phyloP scores from a whole-genome alignment of 2,888 invertebrate genomes.

The Carpatolechia fugitivella region DNA sequence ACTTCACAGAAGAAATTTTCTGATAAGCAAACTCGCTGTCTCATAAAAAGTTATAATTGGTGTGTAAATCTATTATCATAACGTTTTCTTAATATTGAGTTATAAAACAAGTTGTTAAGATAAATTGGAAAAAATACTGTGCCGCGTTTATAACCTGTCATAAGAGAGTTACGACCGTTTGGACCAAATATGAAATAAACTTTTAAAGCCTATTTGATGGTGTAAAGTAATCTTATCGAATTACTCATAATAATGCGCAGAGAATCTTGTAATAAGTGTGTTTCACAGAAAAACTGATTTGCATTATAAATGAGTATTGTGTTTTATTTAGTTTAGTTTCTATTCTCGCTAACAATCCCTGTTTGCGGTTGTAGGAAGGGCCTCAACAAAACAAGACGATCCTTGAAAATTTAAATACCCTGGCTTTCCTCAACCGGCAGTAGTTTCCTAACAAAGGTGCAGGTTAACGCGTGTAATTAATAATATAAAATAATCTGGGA shows the following conservation, averaged over 20 bases:
- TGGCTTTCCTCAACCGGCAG: not conserved
- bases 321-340: not conserved
- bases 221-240: slow-evolving; percentile 53
- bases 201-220: slow-evolving; percentile 56
- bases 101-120: slow-evolving; percentile 61
- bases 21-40: slow-evolving; percentile 40
- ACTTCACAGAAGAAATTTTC: slow-evolving; percentile 32
- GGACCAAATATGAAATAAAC: slow-evolving; percentile 63
- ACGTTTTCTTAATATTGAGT: slow-evolving; percentile 35
- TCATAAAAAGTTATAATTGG: slow-evolving; percentile 60
- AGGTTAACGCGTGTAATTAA: slow-evolving; percentile 41
- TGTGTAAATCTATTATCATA: slow-evolving; percentile 65
- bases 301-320: not conserved
- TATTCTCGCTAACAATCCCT: no score
- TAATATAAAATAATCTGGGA: slow-evolving; percentile 50
- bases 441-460: slow-evolving; percentile 21
- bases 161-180: slow-evolving; percentile 72
- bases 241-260: slow-evolving; percentile 37
- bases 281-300: slow-evolving; percentile 28
- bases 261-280: not conserved
- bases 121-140: slow-evolving; percentile 73
- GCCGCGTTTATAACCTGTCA: slow-evolving; percentile 64
- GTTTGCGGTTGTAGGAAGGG: no score
- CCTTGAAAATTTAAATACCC: slow-evolving; percentile 9
- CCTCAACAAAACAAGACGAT: slow-evolving; percentile 6